A percentile compares a stretch with the other conserved stretches of the same genome.
phyloP scores from a whole-genome alignment of 2,797 vertebrate genomes.

The Hippoglossus hippoglossus region DNA sequence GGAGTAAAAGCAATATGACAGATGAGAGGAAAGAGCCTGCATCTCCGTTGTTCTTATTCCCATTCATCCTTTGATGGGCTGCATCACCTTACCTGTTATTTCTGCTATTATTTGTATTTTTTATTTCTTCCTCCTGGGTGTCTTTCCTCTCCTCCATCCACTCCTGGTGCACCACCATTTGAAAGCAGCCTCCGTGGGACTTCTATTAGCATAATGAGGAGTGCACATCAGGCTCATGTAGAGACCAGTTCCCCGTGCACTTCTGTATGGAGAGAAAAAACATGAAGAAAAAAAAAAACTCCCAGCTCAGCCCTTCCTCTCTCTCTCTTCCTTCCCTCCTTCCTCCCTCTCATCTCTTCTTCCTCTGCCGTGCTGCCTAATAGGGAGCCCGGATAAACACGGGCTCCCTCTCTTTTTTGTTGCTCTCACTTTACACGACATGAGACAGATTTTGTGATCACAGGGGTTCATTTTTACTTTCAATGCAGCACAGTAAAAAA shows the following conservation, averaged over 20 bases:
- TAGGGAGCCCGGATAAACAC: slow-evolving; percentile 26
- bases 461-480: slow-evolving; percentile 37
- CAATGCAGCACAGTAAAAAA: slow-evolving; percentile 22
- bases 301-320: slow-evolving; percentile 38
- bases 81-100: slow-evolving; percentile 7
- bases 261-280: slow-evolving; percentile 31
- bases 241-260: slow-evolving; percentile 45
- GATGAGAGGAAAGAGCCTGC: slow-evolving; percentile 22
- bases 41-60: slow-evolving; percentile 15
- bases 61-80: slow-evolving; percentile 20
- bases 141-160: slow-evolving; percentile 19
- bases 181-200: slow-evolving; percentile 38
- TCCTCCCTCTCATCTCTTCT: slow-evolving; percentile 32
- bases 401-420: slow-evolving; percentile 34
- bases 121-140: slow-evolving; percentile 33
- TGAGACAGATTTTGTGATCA: slow-evolving; percentile 62
- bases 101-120: not conserved
- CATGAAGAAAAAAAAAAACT: slow-evolving; percentile 33
- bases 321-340: slow-evolving; percentile 1
- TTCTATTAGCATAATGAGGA: slow-evolving; percentile 64
- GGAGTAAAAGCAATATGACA: slow-evolving; percentile 17
- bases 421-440: slow-evolving; percentile 30
- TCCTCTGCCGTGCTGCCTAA: slow-evolving; percentile 25
- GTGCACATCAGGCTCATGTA: slow-evolving; percentile 50
- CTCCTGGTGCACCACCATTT: slow-evolving; percentile 11